Percentiles rank a stretch among this genome's conserved stretches.
These are phyloP conservation scores for Himantopus leucocephalus DNA, from an alignment of 2,113 vertebrate genomes.

Conservation along the genomic window DNA sequence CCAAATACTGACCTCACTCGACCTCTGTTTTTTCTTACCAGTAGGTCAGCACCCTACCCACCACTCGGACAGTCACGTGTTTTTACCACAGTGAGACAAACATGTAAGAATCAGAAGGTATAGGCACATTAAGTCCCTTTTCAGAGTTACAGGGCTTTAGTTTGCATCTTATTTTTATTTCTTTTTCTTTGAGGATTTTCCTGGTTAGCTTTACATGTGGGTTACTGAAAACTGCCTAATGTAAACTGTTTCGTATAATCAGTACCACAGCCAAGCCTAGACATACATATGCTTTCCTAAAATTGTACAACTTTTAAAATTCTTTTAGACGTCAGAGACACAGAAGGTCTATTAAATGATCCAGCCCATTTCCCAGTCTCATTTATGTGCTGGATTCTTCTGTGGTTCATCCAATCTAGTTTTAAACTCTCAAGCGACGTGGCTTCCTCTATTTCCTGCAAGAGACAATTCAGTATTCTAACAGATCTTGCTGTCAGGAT, in stretches of 20 bases:
- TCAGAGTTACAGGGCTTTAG: neutral
- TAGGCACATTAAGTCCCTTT: neutral
- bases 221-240: neutral
- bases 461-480: neutral
- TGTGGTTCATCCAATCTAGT: neutral
- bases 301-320: neutral
- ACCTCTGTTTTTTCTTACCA: neutral
- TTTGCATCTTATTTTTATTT: neutral
- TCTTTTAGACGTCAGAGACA: neutral
- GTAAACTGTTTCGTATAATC: neutral
- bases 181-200: neutral
- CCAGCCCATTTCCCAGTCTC: neutral
- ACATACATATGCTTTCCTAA: neutral
- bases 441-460: conserved; percentile 13
- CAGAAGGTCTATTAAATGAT: neutral
- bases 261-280: neutral
- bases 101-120: neutral
- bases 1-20: neutral
- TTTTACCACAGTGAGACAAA: neutral
- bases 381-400: neutral
- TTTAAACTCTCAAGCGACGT: neutral
- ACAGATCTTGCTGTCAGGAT: neutral
- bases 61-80: neutral
- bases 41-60: neutral
- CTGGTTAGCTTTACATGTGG: neutral